These are phyloP conservation scores for Tyrannus savana DNA, from an alignment of 2,113 vertebrate species.

Conservation along the genomic window DNA sequence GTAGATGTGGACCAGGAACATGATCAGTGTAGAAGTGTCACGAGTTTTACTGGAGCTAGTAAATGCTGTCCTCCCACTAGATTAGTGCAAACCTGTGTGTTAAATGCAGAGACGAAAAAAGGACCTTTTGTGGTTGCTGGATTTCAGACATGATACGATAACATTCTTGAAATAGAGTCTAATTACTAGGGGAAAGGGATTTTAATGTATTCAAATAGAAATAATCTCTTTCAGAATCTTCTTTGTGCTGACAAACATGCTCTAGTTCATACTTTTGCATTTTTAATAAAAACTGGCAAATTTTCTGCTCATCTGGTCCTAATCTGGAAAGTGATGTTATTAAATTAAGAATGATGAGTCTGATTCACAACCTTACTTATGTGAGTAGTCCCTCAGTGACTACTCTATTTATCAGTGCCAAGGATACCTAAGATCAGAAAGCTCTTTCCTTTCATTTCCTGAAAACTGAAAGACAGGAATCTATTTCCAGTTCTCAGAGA, in stretches of 20 bases:
- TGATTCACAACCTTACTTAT: neutral
- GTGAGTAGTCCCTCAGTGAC: neutral
- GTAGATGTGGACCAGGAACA: neutral
- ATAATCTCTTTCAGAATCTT: neutral
- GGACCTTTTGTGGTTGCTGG: neutral
- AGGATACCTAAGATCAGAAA: neutral
- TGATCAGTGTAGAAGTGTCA: neutral
- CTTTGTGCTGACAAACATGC: neutral
- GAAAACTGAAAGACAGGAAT: neutral
- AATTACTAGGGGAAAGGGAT: neutral
- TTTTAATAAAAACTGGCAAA: neutral
- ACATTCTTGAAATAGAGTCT: neutral
- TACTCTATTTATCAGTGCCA: neutral
- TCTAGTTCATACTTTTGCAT: neutral
- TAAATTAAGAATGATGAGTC: neutral
- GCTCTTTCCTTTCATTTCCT: neutral
- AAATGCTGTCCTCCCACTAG: neutral
- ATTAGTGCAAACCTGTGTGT: neutral
- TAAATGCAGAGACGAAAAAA: neutral
- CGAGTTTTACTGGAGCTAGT: neutral
- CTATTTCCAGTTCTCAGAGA: neutral
- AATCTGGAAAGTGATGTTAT: neutral
- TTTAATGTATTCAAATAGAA: neutral
- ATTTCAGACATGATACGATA: neutral
- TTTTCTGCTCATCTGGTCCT: neutral